Percentiles rank a stretch among this genome's conserved stretches.
Conservation (phyloP, 2,797 vertebrate species). For the Rhinogobio ventralis region DNA sequence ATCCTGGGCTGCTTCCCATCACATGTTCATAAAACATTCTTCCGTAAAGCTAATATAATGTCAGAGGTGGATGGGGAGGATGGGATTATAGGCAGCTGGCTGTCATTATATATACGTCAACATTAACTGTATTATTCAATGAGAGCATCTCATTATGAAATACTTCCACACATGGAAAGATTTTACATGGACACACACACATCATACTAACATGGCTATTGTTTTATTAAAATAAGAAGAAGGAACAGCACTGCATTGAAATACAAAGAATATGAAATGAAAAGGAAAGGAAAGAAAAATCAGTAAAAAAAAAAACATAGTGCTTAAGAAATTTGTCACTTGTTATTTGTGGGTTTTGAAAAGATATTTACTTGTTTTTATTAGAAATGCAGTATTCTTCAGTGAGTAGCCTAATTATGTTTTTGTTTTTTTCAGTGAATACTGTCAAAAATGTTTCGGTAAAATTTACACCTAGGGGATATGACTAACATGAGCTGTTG, state of each 20-base stretch:
- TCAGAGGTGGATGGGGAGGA: conserved; percentile 5
- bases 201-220: neutral
- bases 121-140: neutral
- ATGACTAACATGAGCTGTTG: neutral
- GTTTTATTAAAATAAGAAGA: neutral
- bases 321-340: neutral
- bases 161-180: neutral
- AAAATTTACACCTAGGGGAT: neutral
- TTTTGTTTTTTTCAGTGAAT: neutral
- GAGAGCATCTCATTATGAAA: neutral
- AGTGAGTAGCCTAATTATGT: neutral
- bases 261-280: neutral
- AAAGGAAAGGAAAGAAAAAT: neutral
- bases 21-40: conserved; percentile 35
- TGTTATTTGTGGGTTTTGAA: neutral
- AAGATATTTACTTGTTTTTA: neutral
- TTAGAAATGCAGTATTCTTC: neutral
- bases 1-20: conserved; percentile 72
- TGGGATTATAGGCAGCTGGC: neutral
- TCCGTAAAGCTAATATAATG: neutral
- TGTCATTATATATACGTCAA: neutral
- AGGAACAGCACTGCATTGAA: neutral
- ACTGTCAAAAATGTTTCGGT: too few species aligned
- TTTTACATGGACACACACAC: neutral
- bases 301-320: too few species aligned